phyloP scores from a whole-genome alignment of 2,888 invertebrate species.

The Ceramica pisi region DNA sequence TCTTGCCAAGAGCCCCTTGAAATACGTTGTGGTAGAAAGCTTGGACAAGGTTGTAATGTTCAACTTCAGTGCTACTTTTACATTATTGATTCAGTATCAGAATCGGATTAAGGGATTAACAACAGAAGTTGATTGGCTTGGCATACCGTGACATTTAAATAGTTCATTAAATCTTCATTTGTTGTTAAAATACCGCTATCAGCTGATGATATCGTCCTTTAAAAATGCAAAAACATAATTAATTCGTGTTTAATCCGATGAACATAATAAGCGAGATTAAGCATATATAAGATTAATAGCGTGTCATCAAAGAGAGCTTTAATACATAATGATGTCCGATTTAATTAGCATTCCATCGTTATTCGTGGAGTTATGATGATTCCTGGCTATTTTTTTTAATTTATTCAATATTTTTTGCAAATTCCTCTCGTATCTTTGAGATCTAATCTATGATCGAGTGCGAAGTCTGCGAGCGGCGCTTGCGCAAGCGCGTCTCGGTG shows the following conservation, averaged over 20 bases:
- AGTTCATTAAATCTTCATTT: constrained; percentile 17
- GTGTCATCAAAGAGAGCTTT: constrained; percentile 42
- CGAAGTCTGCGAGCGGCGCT: constrained; percentile 71
- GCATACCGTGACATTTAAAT: constrained; percentile 7
- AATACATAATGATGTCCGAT: constrained; percentile 50
- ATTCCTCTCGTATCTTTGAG: constrained; percentile 60
- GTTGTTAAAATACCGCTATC: constrained; percentile 20
- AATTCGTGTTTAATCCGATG: constrained; percentile 38
- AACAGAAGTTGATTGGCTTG: not conserved
- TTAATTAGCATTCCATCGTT: constrained; percentile 45
- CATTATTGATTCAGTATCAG: not conserved
- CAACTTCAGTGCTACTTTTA: not conserved
- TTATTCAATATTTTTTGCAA: constrained; percentile 50
- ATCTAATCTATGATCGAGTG: constrained; percentile 72
- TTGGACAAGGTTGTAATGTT: not conserved
- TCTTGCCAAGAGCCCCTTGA: not conserved
- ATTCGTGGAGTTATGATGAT: constrained; percentile 27
- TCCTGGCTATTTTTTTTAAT: constrained; percentile 4
- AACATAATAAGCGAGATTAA: constrained; percentile 47
- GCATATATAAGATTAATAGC: constrained; percentile 39
- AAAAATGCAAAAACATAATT: constrained; percentile 51
- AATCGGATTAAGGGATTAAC: constrained; percentile 26
- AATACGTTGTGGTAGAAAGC: not conserved
- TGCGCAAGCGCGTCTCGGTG: constrained; percentile 80
- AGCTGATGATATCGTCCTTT: constrained; percentile 16